Conservation (phyloP, 2,797 vertebrate species). For the Serranus cabrilla region DNA sequence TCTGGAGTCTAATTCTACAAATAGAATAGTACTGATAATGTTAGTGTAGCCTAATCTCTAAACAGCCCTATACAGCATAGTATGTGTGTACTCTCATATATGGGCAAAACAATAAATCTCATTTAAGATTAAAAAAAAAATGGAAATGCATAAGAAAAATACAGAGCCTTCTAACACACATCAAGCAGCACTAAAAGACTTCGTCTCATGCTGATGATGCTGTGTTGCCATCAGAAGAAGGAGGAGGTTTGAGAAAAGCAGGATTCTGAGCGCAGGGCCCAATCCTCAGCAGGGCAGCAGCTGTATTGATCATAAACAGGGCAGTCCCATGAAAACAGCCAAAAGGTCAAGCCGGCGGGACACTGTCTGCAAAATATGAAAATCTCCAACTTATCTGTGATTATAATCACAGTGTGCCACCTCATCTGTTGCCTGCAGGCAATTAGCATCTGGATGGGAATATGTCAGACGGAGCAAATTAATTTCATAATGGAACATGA, state of each 20-base stretch:
- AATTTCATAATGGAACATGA: constrained; percentile 42
- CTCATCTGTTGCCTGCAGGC: constrained; percentile 59
- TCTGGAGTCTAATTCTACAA: too few relatives aligned
- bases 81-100: background rate
- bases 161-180: background rate
- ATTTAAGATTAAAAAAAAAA: background rate
- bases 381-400: constrained; percentile 78
- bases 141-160: background rate
- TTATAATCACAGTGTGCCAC: constrained; percentile 69
- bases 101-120: background rate
- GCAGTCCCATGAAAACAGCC: constrained; percentile 69
- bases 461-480: constrained; percentile 49
- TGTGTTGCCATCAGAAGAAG: constrained; percentile 7
- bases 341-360: constrained; percentile 80
- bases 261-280: constrained; percentile 48
- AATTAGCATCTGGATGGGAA: constrained; percentile 70
- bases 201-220: constrained; percentile 4
- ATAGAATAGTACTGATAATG: too few relatives aligned
- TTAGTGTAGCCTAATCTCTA: too few relatives aligned
- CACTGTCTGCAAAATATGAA: constrained; percentile 84
- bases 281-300: constrained; percentile 55
- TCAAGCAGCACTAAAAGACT: background rate
- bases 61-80: background rate
- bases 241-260: constrained; percentile 43
- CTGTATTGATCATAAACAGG: constrained; percentile 74